Evolutionary conservation across 2,797 vertebrate species (phyloP).

Genomic region (Staurois parvus): DNA sequence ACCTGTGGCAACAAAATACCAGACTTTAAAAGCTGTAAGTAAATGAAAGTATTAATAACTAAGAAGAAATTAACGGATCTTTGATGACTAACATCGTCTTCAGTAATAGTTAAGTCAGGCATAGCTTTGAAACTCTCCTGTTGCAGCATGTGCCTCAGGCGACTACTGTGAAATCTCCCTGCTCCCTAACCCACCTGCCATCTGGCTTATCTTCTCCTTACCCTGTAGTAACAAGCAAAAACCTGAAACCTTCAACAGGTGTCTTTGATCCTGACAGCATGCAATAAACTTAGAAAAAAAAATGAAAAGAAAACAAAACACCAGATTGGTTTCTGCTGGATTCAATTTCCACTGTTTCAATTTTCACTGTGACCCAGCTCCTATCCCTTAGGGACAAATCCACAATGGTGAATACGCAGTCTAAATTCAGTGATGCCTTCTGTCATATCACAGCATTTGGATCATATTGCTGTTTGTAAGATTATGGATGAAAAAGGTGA

Average conservation of each 20-base stretch:
- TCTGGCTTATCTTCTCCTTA: constrained; percentile 45
- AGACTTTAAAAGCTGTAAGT: constrained; percentile 21
- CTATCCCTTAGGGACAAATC: constrained; percentile 39
- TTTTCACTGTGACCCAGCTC: constrained; percentile 57
- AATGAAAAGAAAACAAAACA: constrained; percentile 51
- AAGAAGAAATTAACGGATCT: constrained; percentile 35
- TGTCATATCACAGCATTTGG: constrained; percentile 33
- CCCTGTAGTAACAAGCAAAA: constrained; percentile 58
- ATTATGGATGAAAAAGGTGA: constrained; percentile 1
- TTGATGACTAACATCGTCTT: constrained; percentile 42
- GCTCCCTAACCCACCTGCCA: constrained; percentile 64
- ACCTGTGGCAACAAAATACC: constrained; percentile 34
- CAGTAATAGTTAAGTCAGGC: constrained; percentile 51
- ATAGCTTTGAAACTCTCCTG: constrained; percentile 54
- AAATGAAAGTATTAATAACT: constrained; percentile 35
- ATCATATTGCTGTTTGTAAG: constrained; percentile 36
- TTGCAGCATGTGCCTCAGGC: constrained; percentile 56
- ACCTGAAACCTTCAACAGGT: constrained; percentile 63
- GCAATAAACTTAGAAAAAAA: constrained; percentile 18
- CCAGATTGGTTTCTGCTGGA: constrained; percentile 48
- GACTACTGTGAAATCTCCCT: constrained; percentile 48
- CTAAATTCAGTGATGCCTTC: constrained; percentile 19
- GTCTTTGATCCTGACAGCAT: constrained; percentile 47
- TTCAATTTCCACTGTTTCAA: constrained; percentile 44
- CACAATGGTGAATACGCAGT: constrained; percentile 21